Evolutionary conservation across 2,113 vertebrate genomes (phyloP).

Genomic region (Bos indicus): DNA sequence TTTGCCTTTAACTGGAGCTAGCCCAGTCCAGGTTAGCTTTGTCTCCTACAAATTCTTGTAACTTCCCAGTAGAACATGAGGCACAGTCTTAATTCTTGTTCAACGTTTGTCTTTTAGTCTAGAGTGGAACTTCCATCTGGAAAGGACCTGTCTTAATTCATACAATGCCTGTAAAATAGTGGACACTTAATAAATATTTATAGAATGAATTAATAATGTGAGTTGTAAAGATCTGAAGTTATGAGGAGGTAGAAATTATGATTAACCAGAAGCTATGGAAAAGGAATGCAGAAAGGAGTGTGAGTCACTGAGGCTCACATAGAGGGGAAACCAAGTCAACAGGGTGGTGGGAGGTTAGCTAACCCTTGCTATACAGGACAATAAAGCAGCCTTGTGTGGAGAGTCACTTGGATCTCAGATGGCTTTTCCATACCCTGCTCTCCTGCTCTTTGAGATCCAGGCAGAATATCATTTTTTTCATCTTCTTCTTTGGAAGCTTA

Average conservation of each 20-base stretch:
- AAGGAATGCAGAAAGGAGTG: neutral
- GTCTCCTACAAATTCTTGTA: neutral
- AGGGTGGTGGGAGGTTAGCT: neutral
- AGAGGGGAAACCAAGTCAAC: neutral
- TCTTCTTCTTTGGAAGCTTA: neutral
- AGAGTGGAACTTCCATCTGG: slow-evolving; percentile 3
- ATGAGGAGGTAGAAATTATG: neutral
- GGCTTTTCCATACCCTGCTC: neutral
- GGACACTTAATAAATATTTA: neutral
- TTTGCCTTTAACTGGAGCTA: slow-evolving; percentile 27
- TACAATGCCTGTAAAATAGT: neutral
- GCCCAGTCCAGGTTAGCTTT: neutral
- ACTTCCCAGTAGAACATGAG: slow-evolving; percentile 7
- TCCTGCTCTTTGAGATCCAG: neutral
- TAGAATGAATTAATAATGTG: neutral
- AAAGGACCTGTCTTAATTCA: neutral
- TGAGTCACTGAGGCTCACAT: neutral
- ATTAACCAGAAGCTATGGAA: neutral
- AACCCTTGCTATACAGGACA: neutral
- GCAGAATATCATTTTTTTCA: neutral
- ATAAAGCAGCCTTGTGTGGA: neutral
- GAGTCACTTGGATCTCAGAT: neutral
- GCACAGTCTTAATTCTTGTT: neutral
- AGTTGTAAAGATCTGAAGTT: neutral
- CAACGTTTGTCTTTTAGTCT: neutral